Conservation (phyloP, 2,113 vertebrate species). For the Dromaius novaehollandiae region DNA sequence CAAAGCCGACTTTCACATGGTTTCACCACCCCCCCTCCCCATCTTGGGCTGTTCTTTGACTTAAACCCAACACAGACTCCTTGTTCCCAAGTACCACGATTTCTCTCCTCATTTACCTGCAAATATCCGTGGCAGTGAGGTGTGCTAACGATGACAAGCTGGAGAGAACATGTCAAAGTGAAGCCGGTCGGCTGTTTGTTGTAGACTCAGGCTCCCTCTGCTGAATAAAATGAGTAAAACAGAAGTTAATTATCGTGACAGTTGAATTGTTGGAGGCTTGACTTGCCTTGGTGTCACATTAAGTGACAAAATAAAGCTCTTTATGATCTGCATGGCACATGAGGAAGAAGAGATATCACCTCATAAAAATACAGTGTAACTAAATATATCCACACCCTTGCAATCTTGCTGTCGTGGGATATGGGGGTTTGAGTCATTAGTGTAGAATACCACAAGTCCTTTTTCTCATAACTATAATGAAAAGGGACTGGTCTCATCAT, state of each 20-base stretch:
- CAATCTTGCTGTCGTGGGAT: not conserved
- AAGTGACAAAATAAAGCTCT: not conserved
- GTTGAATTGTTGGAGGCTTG: not conserved
- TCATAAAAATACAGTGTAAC: not conserved
- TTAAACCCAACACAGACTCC: not conserved
- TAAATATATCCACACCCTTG: not conserved
- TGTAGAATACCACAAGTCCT: not conserved
- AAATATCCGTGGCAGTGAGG: not conserved
- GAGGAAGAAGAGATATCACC: not conserved
- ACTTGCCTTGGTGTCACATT: not conserved
- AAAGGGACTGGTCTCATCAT: not conserved
- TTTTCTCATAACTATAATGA: not conserved
- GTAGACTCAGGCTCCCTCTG: conserved; percentile 72
- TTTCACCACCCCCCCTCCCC: not conserved
- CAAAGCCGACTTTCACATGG: not conserved
- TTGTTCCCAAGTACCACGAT: not conserved
- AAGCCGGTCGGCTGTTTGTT: not conserved
- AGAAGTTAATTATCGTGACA: not conserved
- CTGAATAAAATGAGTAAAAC: conserved; percentile 41
- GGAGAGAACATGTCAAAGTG: not conserved
- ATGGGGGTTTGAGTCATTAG: not conserved
- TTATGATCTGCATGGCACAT: not conserved
- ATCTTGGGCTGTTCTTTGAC: not conserved
- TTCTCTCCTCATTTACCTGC: not conserved
- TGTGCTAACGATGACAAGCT: not conserved